Evolutionary conservation across 1,140 invertebrate species (phyloP).

Genomic region (Pseudoatta argentina): DNA sequence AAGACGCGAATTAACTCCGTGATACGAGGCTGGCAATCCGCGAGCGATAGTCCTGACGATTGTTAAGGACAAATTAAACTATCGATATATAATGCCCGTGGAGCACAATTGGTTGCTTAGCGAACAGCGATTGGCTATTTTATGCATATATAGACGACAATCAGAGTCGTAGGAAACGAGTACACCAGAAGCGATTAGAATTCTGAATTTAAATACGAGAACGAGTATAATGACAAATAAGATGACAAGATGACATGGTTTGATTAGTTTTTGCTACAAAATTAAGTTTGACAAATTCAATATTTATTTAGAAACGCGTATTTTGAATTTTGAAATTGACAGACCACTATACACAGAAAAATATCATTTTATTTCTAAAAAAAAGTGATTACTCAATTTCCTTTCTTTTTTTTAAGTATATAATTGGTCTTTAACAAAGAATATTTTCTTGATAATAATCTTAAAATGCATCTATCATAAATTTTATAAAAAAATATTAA

Average conservation of each 20-base stretch:
- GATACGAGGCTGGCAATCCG: slow-evolving; percentile 45
- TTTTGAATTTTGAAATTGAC: no score
- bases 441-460: no score
- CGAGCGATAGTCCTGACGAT: slow-evolving; percentile 68
- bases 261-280: background rate
- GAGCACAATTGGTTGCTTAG: slow-evolving; percentile 52
- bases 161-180: slow-evolving; percentile 8
- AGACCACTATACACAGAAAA: no score
- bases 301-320: no score
- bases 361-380: no score
- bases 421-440: no score
- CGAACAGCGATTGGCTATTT: slow-evolving; percentile 56
- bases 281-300: no score
- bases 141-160: slow-evolving; percentile 38
- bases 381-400: no score
- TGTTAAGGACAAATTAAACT: slow-evolving; percentile 77
- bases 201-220: background rate
- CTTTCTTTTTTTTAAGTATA: no score
- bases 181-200: background rate
- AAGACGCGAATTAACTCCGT: slow-evolving; percentile 42
- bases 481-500: no score
- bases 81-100: slow-evolving; percentile 51
- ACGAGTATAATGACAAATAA: background rate
- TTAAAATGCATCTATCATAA: no score
- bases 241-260: background rate